These are phyloP conservation scores for Cephus sareptanus DNA, from an alignment of 2,888 invertebrate genomes.

Conservation along the genomic window DNA sequence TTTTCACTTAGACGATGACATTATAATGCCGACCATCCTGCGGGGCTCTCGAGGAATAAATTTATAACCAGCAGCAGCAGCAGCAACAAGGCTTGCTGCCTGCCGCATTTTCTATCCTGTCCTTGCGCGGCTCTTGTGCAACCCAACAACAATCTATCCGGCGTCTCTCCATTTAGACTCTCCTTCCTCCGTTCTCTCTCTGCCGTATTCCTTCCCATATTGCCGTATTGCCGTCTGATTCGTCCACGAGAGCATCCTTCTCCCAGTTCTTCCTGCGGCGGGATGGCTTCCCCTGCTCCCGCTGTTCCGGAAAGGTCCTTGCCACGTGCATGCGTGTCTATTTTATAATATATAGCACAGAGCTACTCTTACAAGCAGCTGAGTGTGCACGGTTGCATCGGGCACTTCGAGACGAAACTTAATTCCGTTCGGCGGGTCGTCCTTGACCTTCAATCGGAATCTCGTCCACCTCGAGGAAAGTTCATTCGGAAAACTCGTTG, in stretches of 20 bases:
- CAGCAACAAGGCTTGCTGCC: not conserved
- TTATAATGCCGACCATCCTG: slow-evolving; percentile 1
- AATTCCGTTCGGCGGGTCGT: not conserved
- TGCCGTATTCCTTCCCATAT: not conserved
- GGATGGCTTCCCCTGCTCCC: not conserved
- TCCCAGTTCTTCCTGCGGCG: not conserved
- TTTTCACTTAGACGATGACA: slow-evolving; percentile 4
- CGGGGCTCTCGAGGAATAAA: not conserved
- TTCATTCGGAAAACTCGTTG: not conserved
- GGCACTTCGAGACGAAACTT: not conserved
- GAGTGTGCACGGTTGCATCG: not conserved
- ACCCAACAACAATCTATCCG: not conserved
- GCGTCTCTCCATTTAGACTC: not conserved
- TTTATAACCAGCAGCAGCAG: not conserved
- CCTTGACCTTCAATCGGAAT: not conserved
- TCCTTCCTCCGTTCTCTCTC: no score
- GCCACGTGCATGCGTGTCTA: not conserved
- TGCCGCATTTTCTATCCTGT: not conserved
- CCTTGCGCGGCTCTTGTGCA: not conserved
- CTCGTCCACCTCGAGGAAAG: not conserved
- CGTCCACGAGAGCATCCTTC: no score
- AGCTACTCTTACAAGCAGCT: no score
- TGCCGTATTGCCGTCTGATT: not conserved
- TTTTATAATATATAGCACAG: not conserved
- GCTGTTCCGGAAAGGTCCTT: not conserved